Conservation (phyloP, 2,888 invertebrate species). For the Nomada fabriciana region DNA sequence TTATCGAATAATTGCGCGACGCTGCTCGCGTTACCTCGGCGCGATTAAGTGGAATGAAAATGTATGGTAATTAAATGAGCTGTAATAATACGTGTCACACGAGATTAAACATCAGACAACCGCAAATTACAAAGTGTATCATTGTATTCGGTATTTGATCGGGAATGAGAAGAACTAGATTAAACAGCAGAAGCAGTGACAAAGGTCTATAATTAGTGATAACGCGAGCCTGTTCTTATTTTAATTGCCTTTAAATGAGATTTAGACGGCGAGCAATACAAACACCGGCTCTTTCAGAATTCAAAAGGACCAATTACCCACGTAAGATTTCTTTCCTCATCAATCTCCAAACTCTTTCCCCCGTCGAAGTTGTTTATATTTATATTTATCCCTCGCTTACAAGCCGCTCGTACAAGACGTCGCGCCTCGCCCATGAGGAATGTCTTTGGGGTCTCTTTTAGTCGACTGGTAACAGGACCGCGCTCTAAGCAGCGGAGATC, state of each 20-base stretch:
- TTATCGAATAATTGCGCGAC: conserved; percentile 39
- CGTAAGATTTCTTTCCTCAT: conserved; percentile 76
- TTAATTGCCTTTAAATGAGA: conserved; percentile 59
- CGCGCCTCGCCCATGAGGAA: conserved; percentile 72
- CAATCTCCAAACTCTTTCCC: conserved; percentile 74
- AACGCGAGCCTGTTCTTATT: conserved; percentile 9
- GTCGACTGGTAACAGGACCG: conserved; percentile 71
- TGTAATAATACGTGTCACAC: conserved; percentile 29
- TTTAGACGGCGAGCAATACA: conserved; percentile 10
- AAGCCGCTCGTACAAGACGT: conserved; percentile 69
- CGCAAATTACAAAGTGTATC: conserved; percentile 20
- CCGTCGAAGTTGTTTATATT: conserved; percentile 79
- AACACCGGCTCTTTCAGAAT: conserved; percentile 25
- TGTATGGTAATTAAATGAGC: conserved; percentile 36
- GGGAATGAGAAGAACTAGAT: background rate
- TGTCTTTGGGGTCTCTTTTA: conserved; percentile 74
- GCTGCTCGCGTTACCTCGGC: conserved; percentile 11
- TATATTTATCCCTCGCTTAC: conserved; percentile 77
- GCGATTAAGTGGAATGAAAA: conserved; percentile 35
- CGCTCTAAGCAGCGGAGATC: conserved; percentile 77
- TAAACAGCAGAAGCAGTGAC: conserved; percentile 13
- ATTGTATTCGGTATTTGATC: conserved; percentile 27
- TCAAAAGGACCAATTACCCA: conserved; percentile 71
- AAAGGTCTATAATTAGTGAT: conserved; percentile 39
- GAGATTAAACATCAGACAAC: conserved; percentile 30